A percentile compares a stretch with the other conserved stretches of the same genome.
These are phyloP conservation scores for Hemibagrus guttatus DNA, from an alignment of 2,797 vertebrate species.

Conservation along the genomic window DNA sequence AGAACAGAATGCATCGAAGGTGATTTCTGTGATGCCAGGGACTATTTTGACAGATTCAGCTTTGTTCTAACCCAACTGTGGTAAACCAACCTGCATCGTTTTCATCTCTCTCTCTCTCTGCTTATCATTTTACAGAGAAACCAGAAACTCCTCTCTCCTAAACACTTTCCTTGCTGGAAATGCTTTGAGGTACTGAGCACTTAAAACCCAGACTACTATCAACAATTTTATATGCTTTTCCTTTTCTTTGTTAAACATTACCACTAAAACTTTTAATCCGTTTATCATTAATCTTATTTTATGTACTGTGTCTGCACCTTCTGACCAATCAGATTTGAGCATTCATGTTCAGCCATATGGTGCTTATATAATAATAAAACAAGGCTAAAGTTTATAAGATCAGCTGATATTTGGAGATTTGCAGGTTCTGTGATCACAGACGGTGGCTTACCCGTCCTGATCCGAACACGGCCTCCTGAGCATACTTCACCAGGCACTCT, in stretches of 20 bases:
- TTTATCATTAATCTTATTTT: not conserved
- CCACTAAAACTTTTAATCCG: not conserved
- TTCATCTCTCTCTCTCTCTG: not conserved
- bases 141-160: not conserved
- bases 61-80: not conserved
- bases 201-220: not conserved
- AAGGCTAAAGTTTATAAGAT: not conserved
- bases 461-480: constrained; percentile 96
- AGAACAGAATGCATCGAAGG: not conserved
- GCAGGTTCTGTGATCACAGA: not conserved
- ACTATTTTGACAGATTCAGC: not conserved
- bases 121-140: not conserved
- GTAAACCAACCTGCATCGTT: not conserved
- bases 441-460: constrained; percentile 84
- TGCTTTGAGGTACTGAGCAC: not conserved
- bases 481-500: constrained; percentile 96
- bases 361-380: not conserved
- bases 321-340: not conserved
- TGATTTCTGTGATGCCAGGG: not conserved
- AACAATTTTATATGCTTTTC: too few relatives aligned
- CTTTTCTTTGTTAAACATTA: not conserved
- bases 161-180: not conserved
- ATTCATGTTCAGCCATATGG: not conserved
- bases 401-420: not conserved
- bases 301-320: too few relatives aligned